Evolutionary conservation across 1,140 invertebrate species (phyloP), one percentile per base, ranked within the genome.

Genomic region (Rhynchophorus ferrugineus): DNA sequence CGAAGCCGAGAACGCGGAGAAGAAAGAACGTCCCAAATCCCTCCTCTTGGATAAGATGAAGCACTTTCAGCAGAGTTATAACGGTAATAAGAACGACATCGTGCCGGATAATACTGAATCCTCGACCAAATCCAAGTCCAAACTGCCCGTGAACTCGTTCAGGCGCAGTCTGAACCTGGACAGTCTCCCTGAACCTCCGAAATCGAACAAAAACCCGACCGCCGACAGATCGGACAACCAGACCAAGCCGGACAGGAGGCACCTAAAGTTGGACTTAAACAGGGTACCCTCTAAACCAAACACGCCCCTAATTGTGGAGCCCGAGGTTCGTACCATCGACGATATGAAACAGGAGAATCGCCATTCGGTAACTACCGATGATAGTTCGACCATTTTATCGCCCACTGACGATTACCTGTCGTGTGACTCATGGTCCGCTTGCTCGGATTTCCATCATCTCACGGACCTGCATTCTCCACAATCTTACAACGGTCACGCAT

Each of bases 351-450:
- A 63, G 43, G 75, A 74, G 34, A 73, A 75, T 62, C 59, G 60
- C 59, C 70, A 59, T 60, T 69, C 67, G 24, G 63, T 71, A 13
- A 63, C 56, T 6, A 67, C 65, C 44, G 60, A 67, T 24, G 70
- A 71, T 44, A 70, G 72, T 58, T 68, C 67, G 7, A 57, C 57
- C 2, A 69, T 78, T 11, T 63, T 80, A 6, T 82, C 81, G 3
- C 80, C 81, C 2, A 72, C 71, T 17, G 79, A 81, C 48, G 81
- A 82, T 47, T 72, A 73, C 16, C 64, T 78, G 45, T 81, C 78
- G 52, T 78, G 81, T 58, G 81, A 84, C 58, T 82, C 81, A 5
- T 83, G 80, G 76, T 84, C 81, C 0, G 73, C 81, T 6, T 83
- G 79, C 57, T 84, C 83, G 1, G 79, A 79, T 62, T 71, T 72